Conservation (phyloP, 1,140 invertebrate species). For the Euura lappo region DNA sequence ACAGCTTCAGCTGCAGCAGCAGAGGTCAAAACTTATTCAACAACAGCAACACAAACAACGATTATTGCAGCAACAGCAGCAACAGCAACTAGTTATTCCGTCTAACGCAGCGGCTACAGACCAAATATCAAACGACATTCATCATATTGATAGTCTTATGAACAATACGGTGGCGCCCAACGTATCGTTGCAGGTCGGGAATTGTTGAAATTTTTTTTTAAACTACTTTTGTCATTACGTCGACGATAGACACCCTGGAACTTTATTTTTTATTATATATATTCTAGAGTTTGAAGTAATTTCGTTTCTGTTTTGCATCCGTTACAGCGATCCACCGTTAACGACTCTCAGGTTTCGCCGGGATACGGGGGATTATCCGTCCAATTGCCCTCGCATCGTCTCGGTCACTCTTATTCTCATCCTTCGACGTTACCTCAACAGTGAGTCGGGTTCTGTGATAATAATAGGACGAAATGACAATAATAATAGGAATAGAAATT, state of each 20-base stretch:
- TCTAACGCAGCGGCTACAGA: constrained; percentile 69
- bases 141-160: constrained; percentile 79
- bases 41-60: constrained; percentile 64
- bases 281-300: not conserved
- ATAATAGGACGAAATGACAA: not conserved
- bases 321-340: constrained; percentile 70
- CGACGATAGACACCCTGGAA: too few relatives aligned
- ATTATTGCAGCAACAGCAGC: constrained; percentile 71
- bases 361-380: constrained; percentile 63
- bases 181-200: constrained; percentile 70
- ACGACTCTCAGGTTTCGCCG: constrained; percentile 76
- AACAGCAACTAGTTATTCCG: constrained; percentile 73
- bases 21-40: constrained; percentile 44
- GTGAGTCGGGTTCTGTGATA: constrained; percentile 33
- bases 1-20: constrained; percentile 48
- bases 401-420: constrained; percentile 57
- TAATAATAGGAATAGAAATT: constrained; percentile 10
- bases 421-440: constrained; percentile 57
- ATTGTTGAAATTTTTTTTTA: constrained; percentile 12
- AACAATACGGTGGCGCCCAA: constrained; percentile 84
- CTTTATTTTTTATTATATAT: not conserved
- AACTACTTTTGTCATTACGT: not conserved
- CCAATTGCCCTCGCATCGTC: constrained; percentile 59
- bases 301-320: constrained; percentile 31
- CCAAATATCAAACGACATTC: constrained; percentile 67